Percentiles rank a stretch among this genome's conserved stretches.
These are phyloP conservation scores for Slavum lentiscoides DNA, from an alignment of 2,888 invertebrate genomes.

Conservation along the genomic window DNA sequence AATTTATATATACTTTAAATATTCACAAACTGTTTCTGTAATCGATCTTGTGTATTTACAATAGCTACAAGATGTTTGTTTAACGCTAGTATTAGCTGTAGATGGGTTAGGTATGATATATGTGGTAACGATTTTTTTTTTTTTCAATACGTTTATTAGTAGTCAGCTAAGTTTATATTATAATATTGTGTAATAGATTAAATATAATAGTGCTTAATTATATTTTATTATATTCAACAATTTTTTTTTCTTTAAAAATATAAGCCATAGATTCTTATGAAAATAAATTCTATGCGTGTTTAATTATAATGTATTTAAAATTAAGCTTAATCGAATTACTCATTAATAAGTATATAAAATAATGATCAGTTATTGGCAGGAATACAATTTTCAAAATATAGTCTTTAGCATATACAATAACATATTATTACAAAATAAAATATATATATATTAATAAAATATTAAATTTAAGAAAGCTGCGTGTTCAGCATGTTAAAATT, in stretches of 20 bases:
- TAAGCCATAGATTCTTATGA: not conserved
- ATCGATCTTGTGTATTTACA: not conserved
- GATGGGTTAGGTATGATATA: not conserved
- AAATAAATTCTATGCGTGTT: not conserved
- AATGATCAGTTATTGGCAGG: not conserved
- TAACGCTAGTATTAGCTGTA: not conserved
- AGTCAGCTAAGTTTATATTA: not conserved
- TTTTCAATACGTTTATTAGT: constrained; percentile 10
- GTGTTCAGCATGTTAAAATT: not conserved
- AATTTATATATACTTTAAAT: not conserved
- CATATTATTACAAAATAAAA: constrained; percentile 36
- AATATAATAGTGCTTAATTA: not conserved
- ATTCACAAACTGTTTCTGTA: not conserved
- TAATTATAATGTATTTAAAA: constrained; percentile 5
- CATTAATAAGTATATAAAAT: not conserved
- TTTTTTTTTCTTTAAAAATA: not conserved
- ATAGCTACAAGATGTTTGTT: not conserved
- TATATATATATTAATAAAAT: constrained; percentile 12
- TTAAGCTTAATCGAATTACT: not conserved
- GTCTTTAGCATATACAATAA: constrained; percentile 9
- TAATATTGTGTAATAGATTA: not conserved
- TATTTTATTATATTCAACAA: not conserved
- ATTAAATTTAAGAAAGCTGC: not conserved
- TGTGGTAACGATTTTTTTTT: not conserved
- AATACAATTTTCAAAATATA: not conserved